These are phyloP conservation scores for Epinephelus lanceolatus DNA, from an alignment of 2,113 vertebrate species.

Conservation along the genomic window DNA sequence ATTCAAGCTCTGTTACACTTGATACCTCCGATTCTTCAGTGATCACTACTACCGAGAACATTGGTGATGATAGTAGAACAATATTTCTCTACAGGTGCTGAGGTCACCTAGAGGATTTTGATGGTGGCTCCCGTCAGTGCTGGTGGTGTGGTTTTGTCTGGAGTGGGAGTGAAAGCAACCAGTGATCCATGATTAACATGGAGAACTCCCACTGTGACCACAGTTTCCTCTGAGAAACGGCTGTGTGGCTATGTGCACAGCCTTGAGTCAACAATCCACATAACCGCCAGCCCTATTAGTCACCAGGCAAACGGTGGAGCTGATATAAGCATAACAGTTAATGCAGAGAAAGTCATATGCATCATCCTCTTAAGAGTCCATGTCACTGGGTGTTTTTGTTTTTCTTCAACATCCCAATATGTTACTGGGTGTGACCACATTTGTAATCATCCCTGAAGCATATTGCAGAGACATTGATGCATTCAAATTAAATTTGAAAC, in stretches of 20 bases:
- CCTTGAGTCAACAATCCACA: slow-evolving; percentile 79
- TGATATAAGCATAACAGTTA: slow-evolving; percentile 46
- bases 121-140: slow-evolving; percentile 59
- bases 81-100: slow-evolving; percentile 69
- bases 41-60: slow-evolving; percentile 34
- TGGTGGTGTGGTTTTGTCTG: slow-evolving; percentile 72
- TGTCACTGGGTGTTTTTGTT: slow-evolving; percentile 57
- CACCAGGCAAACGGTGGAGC: slow-evolving; percentile 64
- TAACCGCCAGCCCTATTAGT: slow-evolving; percentile 75
- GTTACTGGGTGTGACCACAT: slow-evolving; percentile 45
- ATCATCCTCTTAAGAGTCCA: slow-evolving; percentile 22
- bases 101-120: slow-evolving; percentile 65
- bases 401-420: slow-evolving; percentile 41
- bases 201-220: slow-evolving; percentile 81
- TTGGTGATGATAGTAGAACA: slow-evolving; percentile 36
- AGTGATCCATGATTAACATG: slow-evolving; percentile 80
- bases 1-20: slow-evolving; percentile 8
- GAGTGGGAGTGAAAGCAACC: slow-evolving; percentile 76
- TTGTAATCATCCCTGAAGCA: slow-evolving; percentile 36
- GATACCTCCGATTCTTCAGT: slow-evolving; percentile 10
- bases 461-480: slow-evolving; percentile 9
- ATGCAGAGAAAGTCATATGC: slow-evolving; percentile 43
- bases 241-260: slow-evolving; percentile 76
- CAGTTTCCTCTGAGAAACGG: slow-evolving; percentile 82
- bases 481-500: neutral